Percentiles rank a stretch among this genome's conserved stretches.
phyloP scores from a whole-genome alignment of 1,140 invertebrate species.

The Chrysomallon squamiferum region DNA sequence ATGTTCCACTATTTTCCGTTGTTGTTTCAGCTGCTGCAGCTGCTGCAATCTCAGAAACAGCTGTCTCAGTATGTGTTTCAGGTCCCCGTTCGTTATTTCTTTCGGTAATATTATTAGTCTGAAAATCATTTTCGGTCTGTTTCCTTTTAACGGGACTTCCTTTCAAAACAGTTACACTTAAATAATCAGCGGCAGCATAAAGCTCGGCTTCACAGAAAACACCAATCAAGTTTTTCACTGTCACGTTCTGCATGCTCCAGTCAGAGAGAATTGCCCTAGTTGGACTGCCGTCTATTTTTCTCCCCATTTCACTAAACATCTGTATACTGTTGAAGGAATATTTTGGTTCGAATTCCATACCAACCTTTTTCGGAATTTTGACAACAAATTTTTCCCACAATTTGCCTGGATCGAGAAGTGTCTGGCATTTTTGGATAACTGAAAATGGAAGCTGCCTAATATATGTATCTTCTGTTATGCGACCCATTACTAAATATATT shows the following conservation, averaged over 20 bases:
- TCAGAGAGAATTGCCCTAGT: slow-evolving; percentile 37
- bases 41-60: background rate
- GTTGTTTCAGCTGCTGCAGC: background rate
- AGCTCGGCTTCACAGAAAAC: slow-evolving; percentile 27
- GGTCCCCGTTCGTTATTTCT: background rate
- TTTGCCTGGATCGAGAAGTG: slow-evolving; percentile 29
- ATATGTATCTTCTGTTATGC: slow-evolving; percentile 18
- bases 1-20: background rate
- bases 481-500: background rate
- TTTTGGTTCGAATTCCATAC: slow-evolving; percentile 20
- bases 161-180: slow-evolving; percentile 33
- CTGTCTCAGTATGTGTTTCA: background rate
- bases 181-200: slow-evolving; percentile 40
- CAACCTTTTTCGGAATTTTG: slow-evolving; percentile 24
- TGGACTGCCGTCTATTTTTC: slow-evolving; percentile 25
- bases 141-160: slow-evolving; percentile 10
- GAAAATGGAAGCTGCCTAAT: slow-evolving; percentile 33
- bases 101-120: background rate
- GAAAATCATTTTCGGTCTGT: background rate
- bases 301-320: background rate
- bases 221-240: slow-evolving; percentile 39
- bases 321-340: slow-evolving; percentile 5
- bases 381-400: slow-evolving; percentile 32
- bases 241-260: slow-evolving; percentile 49
- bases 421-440: slow-evolving; percentile 16